These are phyloP conservation scores for Hyperoodon ampullatus DNA, from an alignment of 2,113 vertebrate species.

Conservation along the genomic window DNA sequence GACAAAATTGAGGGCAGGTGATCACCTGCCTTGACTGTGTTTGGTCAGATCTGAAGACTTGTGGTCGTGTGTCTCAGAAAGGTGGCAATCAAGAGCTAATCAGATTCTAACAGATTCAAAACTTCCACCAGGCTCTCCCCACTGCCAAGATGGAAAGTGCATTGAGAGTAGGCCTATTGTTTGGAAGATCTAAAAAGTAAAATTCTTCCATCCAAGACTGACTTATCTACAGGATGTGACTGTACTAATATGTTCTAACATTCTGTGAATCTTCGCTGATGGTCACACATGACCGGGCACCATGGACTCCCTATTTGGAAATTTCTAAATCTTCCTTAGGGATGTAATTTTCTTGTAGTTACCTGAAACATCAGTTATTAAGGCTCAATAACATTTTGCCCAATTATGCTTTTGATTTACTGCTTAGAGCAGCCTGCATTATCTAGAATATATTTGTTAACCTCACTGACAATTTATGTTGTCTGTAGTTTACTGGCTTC, in stretches of 20 bases:
- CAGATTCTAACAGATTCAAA: neutral
- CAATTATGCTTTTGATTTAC: conserved; percentile 34
- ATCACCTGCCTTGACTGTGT: neutral
- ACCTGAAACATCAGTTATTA: conserved; percentile 9
- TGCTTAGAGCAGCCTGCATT: neutral
- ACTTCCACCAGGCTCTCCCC: neutral
- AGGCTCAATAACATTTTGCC: conserved; percentile 20
- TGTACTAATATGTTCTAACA: neutral
- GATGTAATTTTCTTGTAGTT: neutral
- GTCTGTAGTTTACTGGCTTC: neutral
- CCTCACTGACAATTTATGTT: neutral
- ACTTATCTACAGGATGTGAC: neutral
- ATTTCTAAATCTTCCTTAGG: neutral
- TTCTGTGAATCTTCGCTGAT: accelerated
- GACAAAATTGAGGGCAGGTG: accelerated
- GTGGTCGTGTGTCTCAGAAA: neutral
- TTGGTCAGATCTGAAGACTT: neutral
- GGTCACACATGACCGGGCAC: accelerated
- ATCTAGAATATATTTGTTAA: neutral
- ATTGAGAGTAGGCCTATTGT: neutral
- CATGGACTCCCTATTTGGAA: neutral
- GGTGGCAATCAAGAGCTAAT: neutral
- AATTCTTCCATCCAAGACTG: neutral
- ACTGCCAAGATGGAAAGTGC: neutral
- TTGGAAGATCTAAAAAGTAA: neutral